Evolutionary conservation across 2,797 vertebrate species (phyloP).

Genomic region (Parauchenoglanis punctatus): DNA sequence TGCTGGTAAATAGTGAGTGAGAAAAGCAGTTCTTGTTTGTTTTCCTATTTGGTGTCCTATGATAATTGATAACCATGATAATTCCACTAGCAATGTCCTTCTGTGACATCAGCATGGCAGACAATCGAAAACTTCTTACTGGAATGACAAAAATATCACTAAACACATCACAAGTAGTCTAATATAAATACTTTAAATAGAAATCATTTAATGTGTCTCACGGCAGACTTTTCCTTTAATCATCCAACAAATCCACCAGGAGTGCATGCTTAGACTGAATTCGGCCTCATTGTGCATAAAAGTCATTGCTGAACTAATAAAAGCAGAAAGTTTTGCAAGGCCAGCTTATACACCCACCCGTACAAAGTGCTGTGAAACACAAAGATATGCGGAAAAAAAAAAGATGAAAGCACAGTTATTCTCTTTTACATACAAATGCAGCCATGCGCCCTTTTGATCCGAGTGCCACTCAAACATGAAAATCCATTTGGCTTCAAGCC

Average conservation of each 20-base stretch:
- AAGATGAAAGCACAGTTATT: conserved; percentile 20
- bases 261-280: background rate
- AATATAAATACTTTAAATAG: background rate
- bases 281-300: background rate
- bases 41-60: too few relatives aligned
- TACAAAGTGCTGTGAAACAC: conserved; percentile 4
- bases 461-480: conserved; percentile 43
- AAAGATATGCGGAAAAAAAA: background rate
- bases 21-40: background rate
- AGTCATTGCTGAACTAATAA: background rate
- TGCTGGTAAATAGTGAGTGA: background rate
- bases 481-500: conserved; percentile 48
- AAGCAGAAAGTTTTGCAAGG: background rate
- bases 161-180: background rate
- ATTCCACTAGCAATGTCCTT: background rate
- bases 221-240: background rate
- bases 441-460: background rate
- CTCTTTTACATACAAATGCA: background rate
- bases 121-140: background rate
- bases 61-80: background rate
- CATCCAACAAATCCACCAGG: background rate
- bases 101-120: background rate
- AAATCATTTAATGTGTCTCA: background rate
- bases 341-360: background rate
- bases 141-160: background rate